Percentiles rank a stretch among this genome's conserved stretches.
Evolutionary conservation across 2,888 invertebrate species (phyloP).

Genomic region (Galerucella calmariensis): DNA sequence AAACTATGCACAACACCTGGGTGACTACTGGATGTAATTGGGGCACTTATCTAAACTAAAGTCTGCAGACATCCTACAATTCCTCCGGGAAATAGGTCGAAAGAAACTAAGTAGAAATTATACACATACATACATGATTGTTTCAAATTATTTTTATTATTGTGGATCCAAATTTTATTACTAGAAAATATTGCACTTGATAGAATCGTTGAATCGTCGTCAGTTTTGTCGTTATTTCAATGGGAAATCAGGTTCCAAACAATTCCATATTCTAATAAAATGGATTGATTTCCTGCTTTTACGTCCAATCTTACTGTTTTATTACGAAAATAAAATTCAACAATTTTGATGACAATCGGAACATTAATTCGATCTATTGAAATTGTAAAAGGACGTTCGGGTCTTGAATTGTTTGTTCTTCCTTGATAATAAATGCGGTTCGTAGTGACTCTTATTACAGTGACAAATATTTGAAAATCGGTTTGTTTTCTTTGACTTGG

Average conservation of each 20-base stretch:
- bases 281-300: not conserved
- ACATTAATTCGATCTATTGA: not conserved
- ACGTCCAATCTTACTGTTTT: constrained; percentile 14
- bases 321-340: constrained; percentile 21
- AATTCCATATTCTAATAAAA: not conserved
- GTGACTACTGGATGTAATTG: no score
- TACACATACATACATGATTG: no score
- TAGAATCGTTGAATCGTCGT: no score
- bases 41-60: no score
- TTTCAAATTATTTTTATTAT: no score
- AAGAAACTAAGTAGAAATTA: no score
- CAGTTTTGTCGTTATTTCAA: no score
- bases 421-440: constrained; percentile 20
- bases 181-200: no score
- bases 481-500: constrained; percentile 17
- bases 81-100: no score
- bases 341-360: constrained; percentile 13
- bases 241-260: not conserved
- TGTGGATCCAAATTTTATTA: no score
- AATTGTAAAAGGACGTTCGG: constrained; percentile 18
- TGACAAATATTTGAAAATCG: constrained; percentile 29
- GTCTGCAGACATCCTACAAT: no score
- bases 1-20: no score
- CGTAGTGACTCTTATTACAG: constrained; percentile 14
- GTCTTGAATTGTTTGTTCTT: constrained; percentile 14